Percentiles rank a stretch among this genome's conserved stretches.
Evolutionary conservation across 2,888 invertebrate genomes (phyloP).

Genomic region (Listrodromus nycthemerus): DNA sequence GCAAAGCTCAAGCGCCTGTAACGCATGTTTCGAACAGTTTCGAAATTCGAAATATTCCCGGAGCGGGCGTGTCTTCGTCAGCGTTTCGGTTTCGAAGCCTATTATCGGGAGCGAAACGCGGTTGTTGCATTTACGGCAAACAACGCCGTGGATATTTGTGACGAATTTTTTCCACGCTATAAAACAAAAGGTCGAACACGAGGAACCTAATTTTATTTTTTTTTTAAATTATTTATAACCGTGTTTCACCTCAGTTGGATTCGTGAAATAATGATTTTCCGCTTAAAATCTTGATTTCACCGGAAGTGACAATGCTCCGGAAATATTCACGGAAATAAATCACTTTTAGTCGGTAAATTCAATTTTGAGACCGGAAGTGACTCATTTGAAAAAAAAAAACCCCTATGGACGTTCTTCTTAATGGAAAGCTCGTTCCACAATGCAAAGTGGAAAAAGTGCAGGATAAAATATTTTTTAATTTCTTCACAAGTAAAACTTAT

Average conservation of each 20-base stretch:
- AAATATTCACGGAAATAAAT: no score
- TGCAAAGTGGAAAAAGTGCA: neutral
- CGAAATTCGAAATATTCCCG: neutral
- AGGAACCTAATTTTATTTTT: neutral
- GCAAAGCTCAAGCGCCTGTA: neutral
- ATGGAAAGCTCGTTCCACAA: neutral
- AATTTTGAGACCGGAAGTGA: neutral
- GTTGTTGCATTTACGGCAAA: neutral
- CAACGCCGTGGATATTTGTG: neutral
- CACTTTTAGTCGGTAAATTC: no score
- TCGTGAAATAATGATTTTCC: neutral
- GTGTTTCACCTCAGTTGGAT: neutral
- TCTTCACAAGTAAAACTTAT: neutral
- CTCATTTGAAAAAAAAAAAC: neutral
- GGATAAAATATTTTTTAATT: neutral
- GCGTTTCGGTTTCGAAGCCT: neutral
- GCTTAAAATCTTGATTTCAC: neutral
- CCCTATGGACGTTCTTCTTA: neutral
- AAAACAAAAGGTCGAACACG: neutral
- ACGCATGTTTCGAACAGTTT: neutral
- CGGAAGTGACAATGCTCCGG: no score
- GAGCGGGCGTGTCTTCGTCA: neutral
- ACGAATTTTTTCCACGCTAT: neutral
- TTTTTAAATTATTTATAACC: neutral
- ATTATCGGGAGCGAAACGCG: neutral